Evolutionary conservation across 2,888 invertebrate species (phyloP).

Genomic region (Tipula vernalis): DNA sequence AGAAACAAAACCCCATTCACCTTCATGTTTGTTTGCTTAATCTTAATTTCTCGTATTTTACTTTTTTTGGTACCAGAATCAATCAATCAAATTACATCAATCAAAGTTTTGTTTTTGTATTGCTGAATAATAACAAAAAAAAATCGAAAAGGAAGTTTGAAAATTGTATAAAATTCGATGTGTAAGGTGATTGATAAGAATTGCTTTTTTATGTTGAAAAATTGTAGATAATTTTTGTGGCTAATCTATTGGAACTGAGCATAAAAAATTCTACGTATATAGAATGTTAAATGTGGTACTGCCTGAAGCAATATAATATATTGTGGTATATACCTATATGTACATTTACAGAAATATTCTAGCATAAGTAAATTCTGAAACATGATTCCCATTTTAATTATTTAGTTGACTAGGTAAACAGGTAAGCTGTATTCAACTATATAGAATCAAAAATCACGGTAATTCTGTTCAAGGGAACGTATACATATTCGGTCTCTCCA

Average conservation of each 20-base stretch:
- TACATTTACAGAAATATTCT: background rate
- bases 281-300: background rate
- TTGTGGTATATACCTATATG: background rate
- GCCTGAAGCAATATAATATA: background rate
- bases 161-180: background rate
- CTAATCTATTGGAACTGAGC: background rate
- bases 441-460: too few relatives aligned
- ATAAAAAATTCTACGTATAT: background rate
- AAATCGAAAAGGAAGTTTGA: background rate
- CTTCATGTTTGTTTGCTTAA: background rate
- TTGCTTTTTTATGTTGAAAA: background rate
- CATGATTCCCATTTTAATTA: background rate
- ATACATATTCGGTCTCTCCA: too few relatives aligned
- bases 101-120: background rate
- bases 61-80: background rate
- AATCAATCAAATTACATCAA: background rate
- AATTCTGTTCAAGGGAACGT: too few relatives aligned
- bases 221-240: background rate
- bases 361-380: background rate
- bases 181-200: background rate
- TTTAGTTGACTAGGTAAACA: background rate
- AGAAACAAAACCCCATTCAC: background rate
- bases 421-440: too few relatives aligned
- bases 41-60: background rate
- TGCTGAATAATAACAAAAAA: background rate